phyloP scores from a whole-genome alignment of 2,888 invertebrate species.

The Ephialtes manifestator region DNA sequence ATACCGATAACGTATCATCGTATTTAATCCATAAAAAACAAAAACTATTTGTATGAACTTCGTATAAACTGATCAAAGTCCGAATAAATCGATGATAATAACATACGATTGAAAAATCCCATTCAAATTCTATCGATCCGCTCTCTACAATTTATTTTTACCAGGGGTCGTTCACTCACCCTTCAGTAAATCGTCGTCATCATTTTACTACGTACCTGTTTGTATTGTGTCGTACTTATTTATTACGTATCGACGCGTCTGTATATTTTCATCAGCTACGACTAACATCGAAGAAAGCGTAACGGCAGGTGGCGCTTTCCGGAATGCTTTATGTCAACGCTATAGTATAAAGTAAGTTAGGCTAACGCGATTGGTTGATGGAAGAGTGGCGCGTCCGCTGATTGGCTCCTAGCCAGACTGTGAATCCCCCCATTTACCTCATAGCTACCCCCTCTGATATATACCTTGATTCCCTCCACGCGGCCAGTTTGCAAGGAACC shows the following conservation, averaged over 20 bases:
- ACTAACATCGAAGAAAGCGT: background rate
- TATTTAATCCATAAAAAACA: too few species aligned
- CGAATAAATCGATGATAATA: too few species aligned
- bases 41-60: too few species aligned
- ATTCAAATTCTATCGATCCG: too few species aligned
- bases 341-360: background rate
- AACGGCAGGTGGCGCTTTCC: slow-evolving; percentile 53
- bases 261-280: background rate
- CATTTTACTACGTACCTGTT: background rate
- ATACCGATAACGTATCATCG: too few species aligned
- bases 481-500: slow-evolving; percentile 50
- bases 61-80: too few species aligned
- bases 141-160: too few species aligned
- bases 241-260: background rate
- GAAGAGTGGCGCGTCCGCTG: slow-evolving; percentile 34
- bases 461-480: slow-evolving; percentile 42
- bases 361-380: slow-evolving; percentile 27
- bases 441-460: slow-evolving; percentile 1
- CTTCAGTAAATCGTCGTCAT: background rate
- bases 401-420: slow-evolving; percentile 57
- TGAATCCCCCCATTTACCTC: background rate
- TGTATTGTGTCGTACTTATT: background rate
- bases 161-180: background rate
- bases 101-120: too few species aligned
- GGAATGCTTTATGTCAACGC: background rate